Evolutionary conservation across 2,113 vertebrate species (phyloP).

Genomic region (Ceratotherium simum): DNA sequence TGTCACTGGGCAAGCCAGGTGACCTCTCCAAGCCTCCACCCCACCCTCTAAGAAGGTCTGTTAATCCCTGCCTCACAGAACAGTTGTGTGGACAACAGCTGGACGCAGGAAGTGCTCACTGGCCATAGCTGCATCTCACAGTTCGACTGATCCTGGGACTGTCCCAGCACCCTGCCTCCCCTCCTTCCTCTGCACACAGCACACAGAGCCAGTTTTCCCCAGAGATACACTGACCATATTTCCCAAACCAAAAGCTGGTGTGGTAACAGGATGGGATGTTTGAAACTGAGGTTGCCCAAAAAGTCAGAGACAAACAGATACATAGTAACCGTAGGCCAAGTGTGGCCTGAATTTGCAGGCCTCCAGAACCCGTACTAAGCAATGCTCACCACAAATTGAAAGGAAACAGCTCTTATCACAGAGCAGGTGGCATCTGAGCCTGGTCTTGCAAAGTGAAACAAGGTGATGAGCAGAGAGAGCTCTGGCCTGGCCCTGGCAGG

Average conservation of each 20-base stretch:
- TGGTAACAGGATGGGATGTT: background rate
- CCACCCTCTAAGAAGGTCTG: accelerated
- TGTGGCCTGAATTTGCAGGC: background rate
- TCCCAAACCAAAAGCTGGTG: background rate
- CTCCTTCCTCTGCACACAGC: accelerated
- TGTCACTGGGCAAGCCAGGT: background rate
- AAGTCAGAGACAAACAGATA: background rate
- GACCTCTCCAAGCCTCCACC: background rate
- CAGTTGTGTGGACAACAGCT: accelerated
- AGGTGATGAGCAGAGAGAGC: background rate
- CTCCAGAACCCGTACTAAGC: background rate
- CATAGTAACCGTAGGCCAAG: accelerated
- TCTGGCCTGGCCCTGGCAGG: background rate
- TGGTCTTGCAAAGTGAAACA: accelerated
- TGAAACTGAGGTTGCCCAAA: background rate
- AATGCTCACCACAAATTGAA: accelerated
- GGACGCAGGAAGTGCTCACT: accelerated
- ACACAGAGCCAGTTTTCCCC: background rate
- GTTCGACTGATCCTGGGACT: accelerated
- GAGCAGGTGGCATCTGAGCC: background rate
- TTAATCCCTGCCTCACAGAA: background rate
- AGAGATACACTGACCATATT: background rate
- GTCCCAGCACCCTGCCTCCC: accelerated
- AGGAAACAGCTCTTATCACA: accelerated
- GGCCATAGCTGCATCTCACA: accelerated